Conservation (phyloP, 2,797 vertebrate genomes). For the Dallia pectoralis region DNA sequence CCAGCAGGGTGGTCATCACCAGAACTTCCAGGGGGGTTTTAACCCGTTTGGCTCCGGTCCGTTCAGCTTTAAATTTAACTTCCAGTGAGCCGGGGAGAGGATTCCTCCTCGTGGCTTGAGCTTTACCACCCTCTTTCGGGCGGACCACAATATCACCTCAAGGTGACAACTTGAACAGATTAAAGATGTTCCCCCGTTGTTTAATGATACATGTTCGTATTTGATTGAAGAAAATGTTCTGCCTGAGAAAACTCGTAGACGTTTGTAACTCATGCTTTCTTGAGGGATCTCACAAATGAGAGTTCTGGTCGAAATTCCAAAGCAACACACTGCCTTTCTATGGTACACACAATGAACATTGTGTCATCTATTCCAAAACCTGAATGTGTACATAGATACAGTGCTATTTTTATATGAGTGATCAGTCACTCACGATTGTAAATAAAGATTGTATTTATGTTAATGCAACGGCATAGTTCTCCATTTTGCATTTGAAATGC, state of each 20-base stretch:
- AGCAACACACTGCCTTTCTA: constrained; percentile 24
- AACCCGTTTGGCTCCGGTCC: constrained; percentile 95
- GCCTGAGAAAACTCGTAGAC: background rate
- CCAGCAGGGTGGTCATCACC: constrained; percentile 83
- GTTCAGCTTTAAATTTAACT: constrained; percentile 95
- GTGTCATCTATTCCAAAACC: constrained; percentile 55
- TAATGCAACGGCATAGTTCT: constrained; percentile 35
- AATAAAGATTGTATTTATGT: constrained; percentile 79
- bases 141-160: constrained; percentile 25
- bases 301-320: constrained; percentile 32
- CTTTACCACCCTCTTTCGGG: constrained; percentile 41
- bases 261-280: constrained; percentile 41
- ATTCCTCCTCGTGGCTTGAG: constrained; percentile 27
- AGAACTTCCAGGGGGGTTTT: constrained; percentile 87
- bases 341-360: constrained; percentile 30
- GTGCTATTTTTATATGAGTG: constrained; percentile 77
- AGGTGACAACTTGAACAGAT: constrained; percentile 43
- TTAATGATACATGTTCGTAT: constrained; percentile 36
- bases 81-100: constrained; percentile 73
- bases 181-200: constrained; percentile 40
- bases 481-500: background rate
- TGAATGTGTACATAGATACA: constrained; percentile 64
- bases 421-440: constrained; percentile 64
- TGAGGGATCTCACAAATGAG: constrained; percentile 30
- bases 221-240: constrained; percentile 10